phyloP scores from a whole-genome alignment of 53 echinoderm and acorn worm species.

The Temnopleurus reevesii region DNA sequence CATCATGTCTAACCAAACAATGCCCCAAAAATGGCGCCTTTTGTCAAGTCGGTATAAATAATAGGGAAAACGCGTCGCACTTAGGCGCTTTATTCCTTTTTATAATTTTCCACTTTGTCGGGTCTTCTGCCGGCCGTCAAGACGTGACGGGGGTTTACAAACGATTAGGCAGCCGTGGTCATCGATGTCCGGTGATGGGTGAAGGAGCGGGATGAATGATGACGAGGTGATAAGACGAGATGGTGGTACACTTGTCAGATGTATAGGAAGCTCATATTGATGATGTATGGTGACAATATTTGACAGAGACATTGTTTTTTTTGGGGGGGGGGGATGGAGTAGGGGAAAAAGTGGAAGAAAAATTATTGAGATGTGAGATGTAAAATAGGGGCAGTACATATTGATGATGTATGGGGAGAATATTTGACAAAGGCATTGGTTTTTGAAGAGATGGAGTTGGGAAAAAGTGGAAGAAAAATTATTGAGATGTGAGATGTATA shows the following conservation, averaged over 20 bases:
- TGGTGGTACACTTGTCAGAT: too few species aligned
- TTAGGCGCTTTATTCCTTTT: not conserved
- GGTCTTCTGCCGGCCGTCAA: slow-evolving; percentile 13
- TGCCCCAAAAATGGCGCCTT: not conserved
- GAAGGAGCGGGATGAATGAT: not conserved
- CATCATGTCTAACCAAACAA: not conserved
- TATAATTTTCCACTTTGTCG: not conserved
- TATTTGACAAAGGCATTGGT: too few species aligned
- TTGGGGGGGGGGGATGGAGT: not conserved
- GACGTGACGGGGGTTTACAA: slow-evolving; percentile 35
- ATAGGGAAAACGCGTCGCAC: slow-evolving; percentile 16
- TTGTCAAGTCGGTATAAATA: not conserved
- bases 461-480: not conserved
- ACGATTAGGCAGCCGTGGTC: slow-evolving; percentile 33
- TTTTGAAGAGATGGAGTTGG: not conserved
- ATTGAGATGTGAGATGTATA: not conserved
- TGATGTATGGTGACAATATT: too few species aligned
- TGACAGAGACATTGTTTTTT: too few species aligned
- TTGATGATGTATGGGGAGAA: too few species aligned
- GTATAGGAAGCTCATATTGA: too few species aligned
- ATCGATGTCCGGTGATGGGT: slow-evolving; percentile 11
- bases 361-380: not conserved
- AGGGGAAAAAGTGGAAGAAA: not conserved
- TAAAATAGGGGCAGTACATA: not conserved
- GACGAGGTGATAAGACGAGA: not conserved